Conservation (phyloP, 2,113 vertebrate genomes). For the Fregata magnificens region DNA sequence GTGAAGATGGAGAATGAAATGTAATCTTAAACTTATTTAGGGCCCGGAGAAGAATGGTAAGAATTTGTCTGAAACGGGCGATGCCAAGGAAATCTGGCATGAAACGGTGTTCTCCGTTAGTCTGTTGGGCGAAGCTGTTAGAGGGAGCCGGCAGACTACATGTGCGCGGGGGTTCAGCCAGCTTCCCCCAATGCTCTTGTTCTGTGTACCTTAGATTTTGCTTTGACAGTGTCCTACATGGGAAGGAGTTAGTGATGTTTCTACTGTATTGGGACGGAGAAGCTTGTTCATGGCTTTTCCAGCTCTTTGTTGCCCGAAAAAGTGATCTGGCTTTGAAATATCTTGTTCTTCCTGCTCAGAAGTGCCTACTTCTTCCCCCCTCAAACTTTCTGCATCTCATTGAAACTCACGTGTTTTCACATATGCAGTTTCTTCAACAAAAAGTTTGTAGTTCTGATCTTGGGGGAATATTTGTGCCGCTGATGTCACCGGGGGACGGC, state of each 20-base stretch:
- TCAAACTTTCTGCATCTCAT: neutral
- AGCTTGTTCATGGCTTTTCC: neutral
- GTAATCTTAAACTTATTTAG: neutral
- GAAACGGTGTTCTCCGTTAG: neutral
- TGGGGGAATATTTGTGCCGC: neutral
- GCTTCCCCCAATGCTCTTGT: neutral
- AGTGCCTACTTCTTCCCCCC: neutral
- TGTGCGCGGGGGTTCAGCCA: neutral
- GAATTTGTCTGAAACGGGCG: neutral
- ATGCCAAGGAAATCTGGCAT: neutral
- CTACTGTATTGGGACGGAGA: neutral
- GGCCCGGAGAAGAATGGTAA: neutral
- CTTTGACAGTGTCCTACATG: neutral
- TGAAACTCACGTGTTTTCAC: neutral
- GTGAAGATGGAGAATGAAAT: neutral
- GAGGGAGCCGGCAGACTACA: neutral
- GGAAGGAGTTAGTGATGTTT: neutral
- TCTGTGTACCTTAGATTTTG: neutral
- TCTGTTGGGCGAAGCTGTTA: neutral
- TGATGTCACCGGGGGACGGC: accelerated
- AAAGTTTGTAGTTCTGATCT: neutral
- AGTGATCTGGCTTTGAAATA: neutral
- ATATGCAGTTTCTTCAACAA: neutral
- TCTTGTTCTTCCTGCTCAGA: neutral
- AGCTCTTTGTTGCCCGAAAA: neutral